A percentile compares a stretch with the other conserved stretches of the same genome.
Evolutionary conservation across 1,140 invertebrate genomes (phyloP).

Genomic region (Oryctes rhinoceros): DNA sequence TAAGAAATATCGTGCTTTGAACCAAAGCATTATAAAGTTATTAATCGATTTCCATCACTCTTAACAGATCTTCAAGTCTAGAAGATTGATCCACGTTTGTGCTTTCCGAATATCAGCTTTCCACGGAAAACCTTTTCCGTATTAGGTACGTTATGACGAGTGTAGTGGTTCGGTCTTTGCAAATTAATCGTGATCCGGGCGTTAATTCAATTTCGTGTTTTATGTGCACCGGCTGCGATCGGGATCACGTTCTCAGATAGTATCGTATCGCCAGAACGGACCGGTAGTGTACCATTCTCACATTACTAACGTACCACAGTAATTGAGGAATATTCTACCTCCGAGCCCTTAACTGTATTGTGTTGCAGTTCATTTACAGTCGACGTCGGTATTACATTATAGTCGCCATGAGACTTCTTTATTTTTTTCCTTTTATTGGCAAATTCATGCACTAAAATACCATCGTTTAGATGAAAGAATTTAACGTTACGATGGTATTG

Average conservation of each 20-base stretch:
- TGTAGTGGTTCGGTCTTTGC: neutral
- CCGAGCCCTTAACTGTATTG: slow-evolving; percentile 35
- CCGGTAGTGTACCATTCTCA: slow-evolving; percentile 26
- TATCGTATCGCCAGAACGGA: slow-evolving; percentile 1
- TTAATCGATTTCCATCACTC: no score
- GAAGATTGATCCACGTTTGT: neutral
- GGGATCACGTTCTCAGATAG: slow-evolving; percentile 19
- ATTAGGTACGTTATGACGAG: neutral
- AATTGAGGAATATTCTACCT: slow-evolving; percentile 32
- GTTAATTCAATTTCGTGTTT: slow-evolving; percentile 35
- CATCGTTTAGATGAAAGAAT: no score
- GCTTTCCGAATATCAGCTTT: neutral
- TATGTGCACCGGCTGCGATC: slow-evolving; percentile 13
- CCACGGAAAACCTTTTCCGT: neutral
- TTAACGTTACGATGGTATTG: no score
- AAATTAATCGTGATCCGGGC: slow-evolving; percentile 34
- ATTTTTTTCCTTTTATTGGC: neutral
- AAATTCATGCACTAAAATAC: no score
- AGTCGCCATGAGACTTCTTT: neutral
- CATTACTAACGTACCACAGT: slow-evolving; percentile 24
- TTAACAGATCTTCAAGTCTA: no score
- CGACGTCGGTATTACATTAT: neutral
- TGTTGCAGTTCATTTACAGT: slow-evolving; percentile 20
- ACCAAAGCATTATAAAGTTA: no score
- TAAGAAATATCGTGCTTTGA: no score